These are phyloP conservation scores for Cathartes aura DNA, from an alignment of 2,113 vertebrate species.

Conservation along the genomic window DNA sequence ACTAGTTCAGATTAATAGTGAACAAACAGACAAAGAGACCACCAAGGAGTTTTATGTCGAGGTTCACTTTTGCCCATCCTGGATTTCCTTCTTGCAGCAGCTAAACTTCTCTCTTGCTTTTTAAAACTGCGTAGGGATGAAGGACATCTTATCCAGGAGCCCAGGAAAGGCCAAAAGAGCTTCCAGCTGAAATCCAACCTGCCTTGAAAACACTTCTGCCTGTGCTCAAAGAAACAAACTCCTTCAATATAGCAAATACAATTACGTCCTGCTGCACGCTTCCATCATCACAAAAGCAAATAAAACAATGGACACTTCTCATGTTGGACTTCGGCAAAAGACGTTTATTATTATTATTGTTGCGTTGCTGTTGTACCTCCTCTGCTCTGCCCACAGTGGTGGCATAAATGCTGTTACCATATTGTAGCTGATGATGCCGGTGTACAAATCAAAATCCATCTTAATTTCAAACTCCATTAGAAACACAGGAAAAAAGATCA, in stretches of 20 bases:
- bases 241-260: neutral
- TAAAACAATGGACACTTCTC: conserved; percentile 58
- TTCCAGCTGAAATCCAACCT: neutral
- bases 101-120: neutral
- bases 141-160: neutral
- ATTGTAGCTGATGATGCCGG: conserved; percentile 53
- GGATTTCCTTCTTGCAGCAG: neutral
- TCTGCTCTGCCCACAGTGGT: conserved; percentile 61
- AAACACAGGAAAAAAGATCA: conserved; percentile 70
- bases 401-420: conserved; percentile 63
- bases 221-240: neutral
- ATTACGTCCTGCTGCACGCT: neutral
- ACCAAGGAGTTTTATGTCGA: neutral
- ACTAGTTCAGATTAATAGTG: accelerated
- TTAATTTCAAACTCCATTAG: conserved; percentile 69
- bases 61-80: neutral
- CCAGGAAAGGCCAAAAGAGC: neutral
- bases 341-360: conserved; percentile 66
- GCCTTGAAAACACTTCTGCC: neutral
- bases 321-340: conserved; percentile 69
- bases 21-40: neutral
- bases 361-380: conserved; percentile 52
- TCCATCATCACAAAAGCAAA: conserved; percentile 24
- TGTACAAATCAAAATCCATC: conserved; percentile 70
- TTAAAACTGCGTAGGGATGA: neutral